Evolutionary conservation across 64 coral and sea anemone genomes (phyloP).

Genomic region (Acropora tenuis): DNA sequence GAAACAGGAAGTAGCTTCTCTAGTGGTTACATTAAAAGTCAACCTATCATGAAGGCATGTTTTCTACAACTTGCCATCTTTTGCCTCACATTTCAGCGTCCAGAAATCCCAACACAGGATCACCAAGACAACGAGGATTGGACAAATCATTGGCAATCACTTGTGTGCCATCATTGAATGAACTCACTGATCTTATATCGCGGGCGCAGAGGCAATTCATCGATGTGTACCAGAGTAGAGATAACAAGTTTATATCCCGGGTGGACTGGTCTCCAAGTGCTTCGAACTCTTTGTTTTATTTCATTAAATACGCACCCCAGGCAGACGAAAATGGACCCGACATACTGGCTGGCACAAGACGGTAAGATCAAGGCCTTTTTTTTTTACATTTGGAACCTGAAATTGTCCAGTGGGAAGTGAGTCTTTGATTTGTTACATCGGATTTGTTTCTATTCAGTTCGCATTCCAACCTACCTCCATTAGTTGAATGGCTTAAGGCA

Average conservation of each 20-base stretch:
- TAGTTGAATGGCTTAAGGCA: constrained; percentile 83
- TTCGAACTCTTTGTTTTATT: constrained; percentile 67
- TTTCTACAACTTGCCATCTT: neutral
- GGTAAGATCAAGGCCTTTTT: neutral
- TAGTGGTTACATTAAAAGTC: too few relatives aligned
- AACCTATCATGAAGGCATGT: neutral
- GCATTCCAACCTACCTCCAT: constrained; percentile 72
- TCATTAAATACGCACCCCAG: constrained; percentile 79
- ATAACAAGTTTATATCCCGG: constrained; percentile 70
- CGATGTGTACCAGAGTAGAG: constrained; percentile 69
- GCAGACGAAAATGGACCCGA: constrained; percentile 64
- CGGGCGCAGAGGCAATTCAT: constrained; percentile 71
- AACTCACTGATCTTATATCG: constrained; percentile 58
- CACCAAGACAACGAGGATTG: constrained; percentile 19
- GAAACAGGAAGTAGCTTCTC: too few relatives aligned
- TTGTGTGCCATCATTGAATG: constrained; percentile 74
- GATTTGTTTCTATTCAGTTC: constrained; percentile 15
- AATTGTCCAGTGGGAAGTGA: neutral
- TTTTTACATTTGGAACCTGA: too few relatives aligned
- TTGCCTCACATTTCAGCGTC: neutral
- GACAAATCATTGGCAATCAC: constrained; percentile 75
- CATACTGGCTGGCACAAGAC: constrained; percentile 65
- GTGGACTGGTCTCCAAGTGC: constrained; percentile 77
- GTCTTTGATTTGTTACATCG: neutral
- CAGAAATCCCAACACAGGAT: constrained; percentile 17